Evolutionary conservation across 2,888 invertebrate species (phyloP).

Genomic region (Volucella bombylans): DNA sequence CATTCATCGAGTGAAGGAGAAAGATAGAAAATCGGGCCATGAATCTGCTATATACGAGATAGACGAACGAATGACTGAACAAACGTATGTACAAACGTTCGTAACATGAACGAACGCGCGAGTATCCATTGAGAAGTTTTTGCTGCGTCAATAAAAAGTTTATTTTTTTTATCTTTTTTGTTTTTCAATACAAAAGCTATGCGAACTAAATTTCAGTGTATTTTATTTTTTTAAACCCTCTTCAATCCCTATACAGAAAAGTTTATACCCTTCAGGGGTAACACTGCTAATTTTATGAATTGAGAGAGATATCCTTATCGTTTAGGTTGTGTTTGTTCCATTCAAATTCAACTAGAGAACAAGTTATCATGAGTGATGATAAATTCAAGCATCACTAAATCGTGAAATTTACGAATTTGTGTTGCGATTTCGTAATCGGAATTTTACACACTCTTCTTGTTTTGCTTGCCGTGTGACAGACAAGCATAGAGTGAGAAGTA

Average conservation of each 20-base stretch:
- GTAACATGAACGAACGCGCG: constrained; percentile 17
- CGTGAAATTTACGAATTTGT: constrained; percentile 30
- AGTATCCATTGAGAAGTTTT: constrained; percentile 69
- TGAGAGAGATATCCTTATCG: constrained; percentile 16
- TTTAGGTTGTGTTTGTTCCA: constrained; percentile 17
- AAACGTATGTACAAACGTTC: neutral
- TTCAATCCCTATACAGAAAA: neutral
- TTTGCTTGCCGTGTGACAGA: neutral
- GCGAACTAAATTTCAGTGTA: neutral
- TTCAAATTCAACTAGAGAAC: constrained; percentile 13
- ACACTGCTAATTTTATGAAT: constrained; percentile 35
- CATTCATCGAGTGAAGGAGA: constrained; percentile 71
- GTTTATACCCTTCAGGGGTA: neutral
- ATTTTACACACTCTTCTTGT: constrained; percentile 13
- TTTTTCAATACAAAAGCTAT: constrained; percentile 18
- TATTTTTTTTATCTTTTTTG: constrained; percentile 1
- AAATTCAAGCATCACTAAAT: constrained; percentile 15
- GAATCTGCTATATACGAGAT: constrained; percentile 38
- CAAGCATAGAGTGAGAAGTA: neutral
- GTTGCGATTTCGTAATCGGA: constrained; percentile 51
- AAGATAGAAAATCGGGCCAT: constrained; percentile 13
- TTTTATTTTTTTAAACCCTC: constrained; percentile 2
- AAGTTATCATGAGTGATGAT: constrained; percentile 23
- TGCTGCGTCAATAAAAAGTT: constrained; percentile 39
- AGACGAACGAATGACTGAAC: constrained; percentile 1